Conservation (phyloP, 2,797 vertebrate species). For the Cephalopachus bancanus region DNA sequence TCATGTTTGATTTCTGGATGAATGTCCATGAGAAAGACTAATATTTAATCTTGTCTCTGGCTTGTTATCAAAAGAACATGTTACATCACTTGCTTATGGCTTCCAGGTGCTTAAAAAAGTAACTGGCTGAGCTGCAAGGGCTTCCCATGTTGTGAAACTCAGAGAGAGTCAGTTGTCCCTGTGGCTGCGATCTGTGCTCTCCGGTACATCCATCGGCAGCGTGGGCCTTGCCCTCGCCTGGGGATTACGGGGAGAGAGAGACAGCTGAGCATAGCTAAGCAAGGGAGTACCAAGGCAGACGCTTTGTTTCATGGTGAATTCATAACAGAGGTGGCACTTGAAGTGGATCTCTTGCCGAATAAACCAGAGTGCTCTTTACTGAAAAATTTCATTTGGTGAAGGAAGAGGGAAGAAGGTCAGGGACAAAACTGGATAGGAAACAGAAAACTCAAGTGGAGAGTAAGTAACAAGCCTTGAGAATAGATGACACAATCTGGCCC, state of each 20-base stretch:
- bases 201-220: constrained; percentile 56
- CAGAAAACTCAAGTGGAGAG: not conserved
- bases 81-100: constrained; percentile 85
- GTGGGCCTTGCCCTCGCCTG: constrained; percentile 78
- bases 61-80: constrained; percentile 83
- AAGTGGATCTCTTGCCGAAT: not conserved
- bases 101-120: constrained; percentile 90
- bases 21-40: constrained; percentile 81
- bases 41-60: constrained; percentile 86
- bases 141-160: constrained; percentile 84
- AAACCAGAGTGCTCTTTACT: not conserved
- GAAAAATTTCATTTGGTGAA: constrained; percentile 19
- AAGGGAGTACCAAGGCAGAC: constrained; percentile 17
- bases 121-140: constrained; percentile 81
- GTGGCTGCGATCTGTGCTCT: constrained; percentile 75
- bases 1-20: constrained; percentile 77
- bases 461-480: not conserved
- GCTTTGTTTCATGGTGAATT: not conserved
- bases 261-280: constrained; percentile 42
- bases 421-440: not conserved
- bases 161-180: constrained; percentile 63
- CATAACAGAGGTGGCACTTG: not conserved
- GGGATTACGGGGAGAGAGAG: not conserved
- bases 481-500: not conserved
- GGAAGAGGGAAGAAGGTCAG: not conserved